These are phyloP conservation scores for Melanophora roralis DNA, from an alignment of 2,888 invertebrate species.

Conservation along the genomic window DNA sequence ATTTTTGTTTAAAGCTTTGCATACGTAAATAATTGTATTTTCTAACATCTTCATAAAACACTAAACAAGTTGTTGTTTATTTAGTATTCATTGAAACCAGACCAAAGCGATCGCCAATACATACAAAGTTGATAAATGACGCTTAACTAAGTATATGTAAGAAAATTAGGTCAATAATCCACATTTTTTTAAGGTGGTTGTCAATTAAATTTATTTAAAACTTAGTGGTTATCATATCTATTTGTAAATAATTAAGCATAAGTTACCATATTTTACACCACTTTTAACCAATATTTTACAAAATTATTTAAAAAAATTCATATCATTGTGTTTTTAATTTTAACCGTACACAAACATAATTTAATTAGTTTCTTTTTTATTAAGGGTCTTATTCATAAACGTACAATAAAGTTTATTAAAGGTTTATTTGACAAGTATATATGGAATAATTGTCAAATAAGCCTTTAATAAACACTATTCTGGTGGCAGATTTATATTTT, in stretches of 20 bases:
- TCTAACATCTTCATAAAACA: conserved; percentile 17
- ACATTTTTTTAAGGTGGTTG: conserved; percentile 60
- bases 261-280: too few species aligned
- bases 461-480: too few species aligned
- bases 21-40: conserved; percentile 49
- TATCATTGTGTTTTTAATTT: too few species aligned
- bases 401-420: too few species aligned
- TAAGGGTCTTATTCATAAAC: too few species aligned
- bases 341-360: too few species aligned
- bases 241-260: conserved; percentile 2
- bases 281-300: too few species aligned
- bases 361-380: too few species aligned
- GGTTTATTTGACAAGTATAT: too few species aligned
- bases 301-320: too few species aligned
- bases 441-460: too few species aligned
- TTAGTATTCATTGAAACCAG: conserved; percentile 35
- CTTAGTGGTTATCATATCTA: conserved; percentile 42
- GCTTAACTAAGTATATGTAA: conserved; percentile 11
- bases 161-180: conserved; percentile 57
- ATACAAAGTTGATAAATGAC: conserved; percentile 31
- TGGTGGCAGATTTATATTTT: too few species aligned
- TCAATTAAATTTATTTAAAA: conserved; percentile 57
- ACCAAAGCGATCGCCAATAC: background rate
- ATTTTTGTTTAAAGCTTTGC: conserved; percentile 55
- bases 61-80: conserved; percentile 49